Conservation (phyloP, 1,140 invertebrate genomes). For the Battus philenor region DNA sequence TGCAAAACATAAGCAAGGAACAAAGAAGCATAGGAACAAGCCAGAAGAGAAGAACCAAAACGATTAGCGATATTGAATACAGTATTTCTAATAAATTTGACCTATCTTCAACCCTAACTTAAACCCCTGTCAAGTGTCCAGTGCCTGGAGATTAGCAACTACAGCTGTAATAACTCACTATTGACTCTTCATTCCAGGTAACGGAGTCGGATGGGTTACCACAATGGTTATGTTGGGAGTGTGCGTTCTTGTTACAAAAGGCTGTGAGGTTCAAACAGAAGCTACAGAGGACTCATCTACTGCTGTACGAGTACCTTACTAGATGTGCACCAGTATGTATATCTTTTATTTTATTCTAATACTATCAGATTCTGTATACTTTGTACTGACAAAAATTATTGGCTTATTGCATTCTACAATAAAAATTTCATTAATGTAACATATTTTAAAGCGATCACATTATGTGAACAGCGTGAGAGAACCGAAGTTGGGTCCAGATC, state of each 20-base stretch:
- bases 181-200: conserved; percentile 30
- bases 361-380: too few species aligned
- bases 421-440: too few species aligned
- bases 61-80: not conserved
- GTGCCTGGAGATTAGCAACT: conserved; percentile 2
- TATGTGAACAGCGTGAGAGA: too few species aligned
- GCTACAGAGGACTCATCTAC: conserved; percentile 33
- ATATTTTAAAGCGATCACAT: too few species aligned
- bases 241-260: conserved; percentile 35
- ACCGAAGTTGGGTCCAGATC: too few species aligned
- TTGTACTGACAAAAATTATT: too few species aligned
- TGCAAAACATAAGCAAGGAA: too few species aligned
- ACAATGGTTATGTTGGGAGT: conserved; percentile 51
- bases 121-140: too few species aligned
- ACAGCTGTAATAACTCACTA: not conserved
- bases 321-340: conserved; percentile 54
- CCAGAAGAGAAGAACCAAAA: not conserved
- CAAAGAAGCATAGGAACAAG: too few species aligned
- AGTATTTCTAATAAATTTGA: not conserved
- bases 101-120: conserved; percentile 10
- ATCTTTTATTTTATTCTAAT: too few species aligned
- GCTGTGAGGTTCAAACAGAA: conserved; percentile 46
- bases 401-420: too few species aligned
- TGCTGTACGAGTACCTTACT: conserved; percentile 45
- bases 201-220: conserved; percentile 50